These are phyloP conservation scores for Microtus pennsylvanicus DNA, from an alignment of 2,113 vertebrate species.

Conservation along the genomic window DNA sequence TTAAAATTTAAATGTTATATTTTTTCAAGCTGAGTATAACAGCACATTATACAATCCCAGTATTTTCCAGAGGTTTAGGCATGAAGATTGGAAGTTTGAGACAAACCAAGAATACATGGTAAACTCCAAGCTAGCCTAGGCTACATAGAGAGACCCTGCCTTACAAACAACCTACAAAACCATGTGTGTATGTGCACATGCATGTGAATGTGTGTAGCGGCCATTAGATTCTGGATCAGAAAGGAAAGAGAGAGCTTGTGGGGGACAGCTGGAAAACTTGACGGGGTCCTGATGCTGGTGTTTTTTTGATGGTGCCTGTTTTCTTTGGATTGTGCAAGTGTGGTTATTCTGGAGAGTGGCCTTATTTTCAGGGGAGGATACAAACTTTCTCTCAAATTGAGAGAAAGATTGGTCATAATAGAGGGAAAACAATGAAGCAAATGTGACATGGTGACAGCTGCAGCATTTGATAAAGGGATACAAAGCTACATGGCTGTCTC, in stretches of 20 bases:
- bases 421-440: background rate
- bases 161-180: background rate
- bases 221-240: background rate
- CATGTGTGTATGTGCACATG: background rate
- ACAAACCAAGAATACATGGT: background rate
- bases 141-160: background rate
- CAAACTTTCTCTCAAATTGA: constrained; percentile 33
- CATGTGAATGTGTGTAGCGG: background rate
- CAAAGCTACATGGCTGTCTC: background rate
- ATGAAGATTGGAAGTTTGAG: background rate
- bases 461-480: background rate
- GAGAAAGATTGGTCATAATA: background rate
- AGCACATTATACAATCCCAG: background rate
- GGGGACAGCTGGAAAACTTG: background rate
- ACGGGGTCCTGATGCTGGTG: background rate
- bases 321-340: background rate
- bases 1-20: background rate
- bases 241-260: background rate
- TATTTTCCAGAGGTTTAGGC: background rate
- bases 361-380: background rate
- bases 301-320: background rate
- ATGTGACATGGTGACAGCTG: background rate
- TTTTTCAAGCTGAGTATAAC: background rate
- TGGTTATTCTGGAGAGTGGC: background rate
- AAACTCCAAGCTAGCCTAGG: background rate